These are phyloP conservation scores for Drosophila pseudoananassae DNA, from an alignment of 1,140 invertebrate species.

Conservation along the genomic window DNA sequence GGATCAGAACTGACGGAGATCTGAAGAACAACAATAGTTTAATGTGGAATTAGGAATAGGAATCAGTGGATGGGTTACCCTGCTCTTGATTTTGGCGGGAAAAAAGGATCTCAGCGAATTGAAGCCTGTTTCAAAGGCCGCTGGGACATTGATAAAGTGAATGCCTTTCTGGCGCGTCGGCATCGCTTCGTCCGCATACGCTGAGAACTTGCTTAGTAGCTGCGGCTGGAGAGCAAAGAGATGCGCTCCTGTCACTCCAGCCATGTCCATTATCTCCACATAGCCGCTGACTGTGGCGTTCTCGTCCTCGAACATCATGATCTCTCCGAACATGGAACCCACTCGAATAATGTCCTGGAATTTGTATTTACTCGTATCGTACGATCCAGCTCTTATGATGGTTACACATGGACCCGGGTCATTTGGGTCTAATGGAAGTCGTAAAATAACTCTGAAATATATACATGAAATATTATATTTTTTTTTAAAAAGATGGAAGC, in stretches of 20 bases:
- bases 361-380: constrained; percentile 72
- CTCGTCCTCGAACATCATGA: constrained; percentile 84
- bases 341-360: constrained; percentile 78
- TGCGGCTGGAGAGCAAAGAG: constrained; percentile 85
- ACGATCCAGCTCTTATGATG: constrained; percentile 81
- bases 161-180: constrained; percentile 85
- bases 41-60: neutral
- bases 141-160: constrained; percentile 85
- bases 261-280: constrained; percentile 84
- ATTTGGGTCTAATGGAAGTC: constrained; percentile 63
- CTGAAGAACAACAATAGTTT: constrained; percentile 20
- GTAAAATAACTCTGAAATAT: constrained; percentile 56
- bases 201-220: constrained; percentile 85
- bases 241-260: constrained; percentile 83
- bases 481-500: too few relatives aligned
- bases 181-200: constrained; percentile 85
- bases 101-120: constrained; percentile 84
- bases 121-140: constrained; percentile 85
- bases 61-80: constrained; percentile 40
- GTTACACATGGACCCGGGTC: constrained; percentile 83
- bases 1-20: constrained; percentile 70
- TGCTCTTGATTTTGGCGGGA: constrained; percentile 68
- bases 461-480: too few relatives aligned
- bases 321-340: constrained; percentile 82
- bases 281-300: constrained; percentile 76